A percentile compares a stretch with the other conserved stretches of the same genome.
phyloP scores from a whole-genome alignment of 2,888 invertebrate genomes.

The Drosophila falleni region DNA sequence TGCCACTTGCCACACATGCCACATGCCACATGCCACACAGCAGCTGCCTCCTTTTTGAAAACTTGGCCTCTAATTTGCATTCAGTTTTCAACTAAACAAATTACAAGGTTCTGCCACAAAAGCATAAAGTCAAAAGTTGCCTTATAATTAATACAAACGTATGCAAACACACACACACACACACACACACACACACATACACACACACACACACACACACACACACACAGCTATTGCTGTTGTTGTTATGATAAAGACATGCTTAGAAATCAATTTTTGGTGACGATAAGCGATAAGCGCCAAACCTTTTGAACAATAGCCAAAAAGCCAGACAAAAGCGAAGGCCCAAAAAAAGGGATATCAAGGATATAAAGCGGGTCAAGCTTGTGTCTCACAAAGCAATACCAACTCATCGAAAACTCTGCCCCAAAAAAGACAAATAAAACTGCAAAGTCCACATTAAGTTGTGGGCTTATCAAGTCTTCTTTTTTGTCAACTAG shows the following conservation, averaged over 20 bases:
- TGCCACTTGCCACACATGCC: constrained; percentile 44
- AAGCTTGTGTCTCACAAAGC: constrained; percentile 25
- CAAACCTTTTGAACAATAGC: constrained; percentile 43
- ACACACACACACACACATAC: not conserved
- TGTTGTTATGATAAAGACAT: constrained; percentile 45
- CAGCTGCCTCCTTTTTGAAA: constrained; percentile 8
- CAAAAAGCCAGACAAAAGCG: constrained; percentile 40
- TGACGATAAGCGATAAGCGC: constrained; percentile 63
- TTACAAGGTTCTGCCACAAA: constrained; percentile 53
- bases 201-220: not conserved
- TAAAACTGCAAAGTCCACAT: constrained; percentile 21
- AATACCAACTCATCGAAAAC: constrained; percentile 1
- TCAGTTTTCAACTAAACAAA: constrained; percentile 47
- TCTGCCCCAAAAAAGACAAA: not conserved
- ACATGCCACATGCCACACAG: constrained; percentile 5
- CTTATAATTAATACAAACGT: constrained; percentile 61
- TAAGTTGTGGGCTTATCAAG: constrained; percentile 30
- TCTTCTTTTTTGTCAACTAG: not conserved
- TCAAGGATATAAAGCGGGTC: constrained; percentile 39
- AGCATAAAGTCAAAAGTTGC: constrained; percentile 43
- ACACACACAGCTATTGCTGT: constrained; percentile 5
- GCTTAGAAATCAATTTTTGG: constrained; percentile 70
- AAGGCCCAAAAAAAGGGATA: constrained; percentile 27
- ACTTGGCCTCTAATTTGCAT: constrained; percentile 61
- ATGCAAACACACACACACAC: not conserved